Evolutionary conservation across 2,113 vertebrate species (phyloP).

Genomic region (Hippocampus comes): DNA sequence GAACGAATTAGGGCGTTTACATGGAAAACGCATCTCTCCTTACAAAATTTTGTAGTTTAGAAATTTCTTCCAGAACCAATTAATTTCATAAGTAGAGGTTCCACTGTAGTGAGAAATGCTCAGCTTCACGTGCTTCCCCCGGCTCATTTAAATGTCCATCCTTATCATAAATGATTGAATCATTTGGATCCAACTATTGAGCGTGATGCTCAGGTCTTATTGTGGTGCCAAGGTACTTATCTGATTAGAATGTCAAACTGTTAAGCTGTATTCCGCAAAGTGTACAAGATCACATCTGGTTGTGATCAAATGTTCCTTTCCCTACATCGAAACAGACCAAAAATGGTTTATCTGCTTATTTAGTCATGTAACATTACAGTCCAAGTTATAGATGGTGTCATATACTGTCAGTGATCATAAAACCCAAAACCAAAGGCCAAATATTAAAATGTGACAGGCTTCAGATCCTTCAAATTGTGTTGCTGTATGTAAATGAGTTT

Average conservation of each 20-base stretch:
- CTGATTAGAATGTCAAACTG: not conserved
- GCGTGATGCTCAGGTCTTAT: not conserved
- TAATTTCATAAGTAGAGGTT: too few species aligned
- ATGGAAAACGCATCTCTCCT: too few species aligned
- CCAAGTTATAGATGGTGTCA: too few species aligned
- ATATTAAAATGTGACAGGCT: not conserved
- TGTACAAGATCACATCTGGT: not conserved
- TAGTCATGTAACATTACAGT: not conserved
- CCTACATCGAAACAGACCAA: not conserved
- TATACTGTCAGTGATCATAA: not conserved
- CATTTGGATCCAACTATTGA: not conserved
- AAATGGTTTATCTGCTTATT: not conserved
- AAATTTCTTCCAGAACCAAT: too few species aligned
- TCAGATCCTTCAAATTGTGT: not conserved
- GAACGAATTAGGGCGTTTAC: too few species aligned
- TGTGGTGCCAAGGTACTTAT: not conserved
- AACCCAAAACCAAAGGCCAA: not conserved
- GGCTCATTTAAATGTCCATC: not conserved
- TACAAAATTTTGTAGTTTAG: too few species aligned
- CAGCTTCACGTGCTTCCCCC: not conserved
- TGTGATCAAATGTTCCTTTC: slow-evolving; percentile 3
- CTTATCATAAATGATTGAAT: not conserved
- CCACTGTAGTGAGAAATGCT: not conserved
- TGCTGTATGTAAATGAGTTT: not conserved
- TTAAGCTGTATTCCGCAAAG: not conserved